Conservation (phyloP, 2,888 invertebrate species). For the Campoplex capitator region DNA sequence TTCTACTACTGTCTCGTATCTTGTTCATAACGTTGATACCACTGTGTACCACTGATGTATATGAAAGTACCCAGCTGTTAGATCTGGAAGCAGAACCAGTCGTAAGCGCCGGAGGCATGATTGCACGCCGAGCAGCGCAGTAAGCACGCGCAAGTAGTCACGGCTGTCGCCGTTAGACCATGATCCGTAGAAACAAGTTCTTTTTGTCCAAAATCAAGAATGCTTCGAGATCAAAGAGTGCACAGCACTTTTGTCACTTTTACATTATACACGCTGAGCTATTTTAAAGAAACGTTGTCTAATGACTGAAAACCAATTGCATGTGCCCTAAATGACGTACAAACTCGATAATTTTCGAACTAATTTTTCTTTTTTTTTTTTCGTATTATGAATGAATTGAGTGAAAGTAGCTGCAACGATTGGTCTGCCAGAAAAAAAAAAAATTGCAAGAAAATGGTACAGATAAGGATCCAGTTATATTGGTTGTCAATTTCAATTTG, state of each 20-base stretch:
- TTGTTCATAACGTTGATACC: background rate
- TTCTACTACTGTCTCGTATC: conserved; percentile 36
- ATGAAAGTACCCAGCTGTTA: conserved; percentile 55
- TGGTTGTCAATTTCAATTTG: too few species aligned
- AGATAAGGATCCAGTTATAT: background rate
- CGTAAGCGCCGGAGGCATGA: conserved; percentile 55
- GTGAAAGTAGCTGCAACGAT: background rate
- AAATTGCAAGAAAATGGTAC: background rate
- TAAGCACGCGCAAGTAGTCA: conserved; percentile 51
- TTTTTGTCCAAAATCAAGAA: conserved; percentile 45
- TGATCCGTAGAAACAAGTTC: conserved; percentile 29
- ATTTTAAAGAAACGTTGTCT: background rate
- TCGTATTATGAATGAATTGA: background rate
- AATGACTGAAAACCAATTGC: conserved; percentile 13
- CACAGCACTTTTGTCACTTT: conserved; percentile 6
- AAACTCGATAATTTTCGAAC: background rate
- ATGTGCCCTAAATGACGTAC: background rate
- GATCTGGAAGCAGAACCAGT: conserved; percentile 22
- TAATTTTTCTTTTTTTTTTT: background rate
- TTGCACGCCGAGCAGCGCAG: conserved; percentile 43
- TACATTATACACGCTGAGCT: too few species aligned
- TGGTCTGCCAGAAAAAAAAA: too few species aligned
- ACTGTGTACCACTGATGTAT: conserved; percentile 15
- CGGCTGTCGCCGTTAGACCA: conserved; percentile 38
- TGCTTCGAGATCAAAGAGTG: conserved; percentile 47